phyloP scores from a whole-genome alignment of 2,797 vertebrate species.

The Enteromius treurensis region DNA sequence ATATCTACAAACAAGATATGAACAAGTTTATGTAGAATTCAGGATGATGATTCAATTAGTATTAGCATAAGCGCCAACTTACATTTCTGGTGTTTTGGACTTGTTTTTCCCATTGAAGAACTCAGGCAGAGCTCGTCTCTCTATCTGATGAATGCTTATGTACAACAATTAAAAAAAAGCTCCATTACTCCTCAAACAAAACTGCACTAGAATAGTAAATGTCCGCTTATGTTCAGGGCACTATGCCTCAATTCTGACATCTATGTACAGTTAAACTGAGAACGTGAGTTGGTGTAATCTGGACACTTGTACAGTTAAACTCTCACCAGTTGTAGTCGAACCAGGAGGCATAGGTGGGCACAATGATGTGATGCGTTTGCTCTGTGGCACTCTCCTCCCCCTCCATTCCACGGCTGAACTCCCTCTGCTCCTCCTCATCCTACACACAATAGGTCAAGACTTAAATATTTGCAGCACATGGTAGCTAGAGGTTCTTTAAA shows the following conservation, averaged over 20 bases:
- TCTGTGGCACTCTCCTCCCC: constrained; percentile 92
- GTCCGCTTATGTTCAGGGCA: not conserved
- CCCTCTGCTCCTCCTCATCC: constrained; percentile 91
- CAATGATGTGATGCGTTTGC: constrained; percentile 97
- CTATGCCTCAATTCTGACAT: not conserved
- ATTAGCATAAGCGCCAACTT: constrained; percentile 66
- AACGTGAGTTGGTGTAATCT: not conserved
- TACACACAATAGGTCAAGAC: constrained; percentile 67
- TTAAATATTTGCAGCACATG: constrained; percentile 1
- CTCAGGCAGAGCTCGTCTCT: constrained; percentile 92
- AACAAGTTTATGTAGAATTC: not conserved
- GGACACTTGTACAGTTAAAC: not conserved
- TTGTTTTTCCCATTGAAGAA: constrained; percentile 98
- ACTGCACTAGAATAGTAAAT: not conserved
- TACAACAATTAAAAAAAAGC: not conserved
- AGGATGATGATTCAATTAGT: not conserved
- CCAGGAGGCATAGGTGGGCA: constrained; percentile 96
- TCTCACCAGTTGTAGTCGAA: constrained; percentile 96
- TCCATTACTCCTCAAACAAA: not conserved
- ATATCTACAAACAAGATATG: constrained; percentile 77
- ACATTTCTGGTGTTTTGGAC: constrained; percentile 98
- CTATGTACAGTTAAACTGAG: not conserved
- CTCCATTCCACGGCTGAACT: constrained; percentile 84
- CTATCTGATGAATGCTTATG: constrained; percentile 90
- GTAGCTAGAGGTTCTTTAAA: not conserved